Conservation (phyloP, 2,888 invertebrate species). For the Andrena haemorrhoa region DNA sequence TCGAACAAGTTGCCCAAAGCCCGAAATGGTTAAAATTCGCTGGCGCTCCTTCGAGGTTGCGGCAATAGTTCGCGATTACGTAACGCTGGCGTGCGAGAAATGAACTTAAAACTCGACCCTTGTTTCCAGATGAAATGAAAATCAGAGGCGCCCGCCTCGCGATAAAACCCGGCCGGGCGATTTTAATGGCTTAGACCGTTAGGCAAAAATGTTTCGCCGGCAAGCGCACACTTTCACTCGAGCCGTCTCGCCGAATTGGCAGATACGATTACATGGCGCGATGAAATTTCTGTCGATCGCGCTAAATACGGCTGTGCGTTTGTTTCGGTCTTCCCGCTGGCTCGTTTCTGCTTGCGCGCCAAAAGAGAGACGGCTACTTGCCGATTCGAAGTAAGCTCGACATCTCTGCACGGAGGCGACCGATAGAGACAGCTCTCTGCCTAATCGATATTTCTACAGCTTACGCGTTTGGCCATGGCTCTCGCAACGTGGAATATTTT, state of each 20-base stretch:
- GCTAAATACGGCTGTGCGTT: constrained; percentile 43
- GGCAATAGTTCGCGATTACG: neutral
- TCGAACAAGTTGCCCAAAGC: neutral
- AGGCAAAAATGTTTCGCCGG: constrained; percentile 69
- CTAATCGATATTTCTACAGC: constrained; percentile 13
- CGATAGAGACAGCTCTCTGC: constrained; percentile 6
- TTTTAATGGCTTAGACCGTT: constrained; percentile 66
- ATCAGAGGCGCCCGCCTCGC: constrained; percentile 7
- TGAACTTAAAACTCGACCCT: neutral
- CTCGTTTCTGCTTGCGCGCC: neutral
- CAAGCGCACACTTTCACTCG: constrained; percentile 70
- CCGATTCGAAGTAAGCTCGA: constrained; percentile 35
- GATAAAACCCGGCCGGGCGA: constrained; percentile 31
- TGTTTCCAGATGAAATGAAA: constrained; percentile 28
- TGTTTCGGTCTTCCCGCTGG: constrained; percentile 12
- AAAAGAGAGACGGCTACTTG: neutral
- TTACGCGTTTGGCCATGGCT: constrained; percentile 22
- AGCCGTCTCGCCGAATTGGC: constrained; percentile 69
- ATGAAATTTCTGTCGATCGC: constrained; percentile 70
- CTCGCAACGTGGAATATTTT: constrained; percentile 56
- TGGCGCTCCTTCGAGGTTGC: constrained; percentile 7
- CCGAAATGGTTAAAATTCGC: constrained; percentile 12
- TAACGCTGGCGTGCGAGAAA: neutral
- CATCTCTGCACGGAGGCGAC: neutral
- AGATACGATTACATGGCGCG: constrained; percentile 69